A percentile compares a stretch with the other conserved stretches of the same genome.
phyloP scores from a whole-genome alignment of 2,113 vertebrate species.

The Pandion haliaetus region DNA sequence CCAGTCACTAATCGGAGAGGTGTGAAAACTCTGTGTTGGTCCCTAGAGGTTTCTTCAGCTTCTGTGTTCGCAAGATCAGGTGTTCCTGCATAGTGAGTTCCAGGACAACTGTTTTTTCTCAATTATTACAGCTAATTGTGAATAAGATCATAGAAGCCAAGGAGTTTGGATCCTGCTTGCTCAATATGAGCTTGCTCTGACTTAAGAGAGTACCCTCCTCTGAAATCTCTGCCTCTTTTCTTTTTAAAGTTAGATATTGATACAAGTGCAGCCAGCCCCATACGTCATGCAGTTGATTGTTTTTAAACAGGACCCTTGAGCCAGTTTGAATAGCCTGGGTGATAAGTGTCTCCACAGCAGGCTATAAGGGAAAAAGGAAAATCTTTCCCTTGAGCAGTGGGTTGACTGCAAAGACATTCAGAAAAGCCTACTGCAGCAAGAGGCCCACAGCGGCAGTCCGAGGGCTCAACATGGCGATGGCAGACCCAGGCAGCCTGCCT shows the following conservation, averaged over 20 bases:
- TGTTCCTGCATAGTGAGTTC: constrained; percentile 52
- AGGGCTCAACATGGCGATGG: accelerated
- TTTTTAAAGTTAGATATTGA: not conserved
- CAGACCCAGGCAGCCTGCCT: not conserved
- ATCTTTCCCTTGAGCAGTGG: not conserved
- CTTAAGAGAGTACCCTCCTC: not conserved
- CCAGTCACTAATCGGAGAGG: constrained; percentile 66
- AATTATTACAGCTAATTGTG: constrained; percentile 69
- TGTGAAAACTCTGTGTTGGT: constrained; percentile 56
- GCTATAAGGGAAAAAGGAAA: not conserved
- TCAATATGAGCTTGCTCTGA: not conserved
- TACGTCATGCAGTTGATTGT: not conserved
- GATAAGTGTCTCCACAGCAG: constrained; percentile 3
- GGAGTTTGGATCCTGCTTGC: not conserved
- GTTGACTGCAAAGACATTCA: not conserved
- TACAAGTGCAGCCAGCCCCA: not conserved
- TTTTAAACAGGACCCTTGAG: constrained; percentile 16
- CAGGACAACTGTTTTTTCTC: constrained; percentile 57
- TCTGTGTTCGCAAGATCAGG: constrained; percentile 57
- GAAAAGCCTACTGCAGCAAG: not conserved
- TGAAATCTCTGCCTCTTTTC: not conserved
- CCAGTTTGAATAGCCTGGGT: not conserved
- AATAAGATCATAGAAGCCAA: not conserved
- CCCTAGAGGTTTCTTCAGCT: constrained; percentile 60
- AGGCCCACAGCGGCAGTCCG: not conserved